A percentile compares a stretch with the other conserved stretches of the same genome.
Conservation (phyloP, 2,888 invertebrate species). For the Rhorus exstirpatorius region DNA sequence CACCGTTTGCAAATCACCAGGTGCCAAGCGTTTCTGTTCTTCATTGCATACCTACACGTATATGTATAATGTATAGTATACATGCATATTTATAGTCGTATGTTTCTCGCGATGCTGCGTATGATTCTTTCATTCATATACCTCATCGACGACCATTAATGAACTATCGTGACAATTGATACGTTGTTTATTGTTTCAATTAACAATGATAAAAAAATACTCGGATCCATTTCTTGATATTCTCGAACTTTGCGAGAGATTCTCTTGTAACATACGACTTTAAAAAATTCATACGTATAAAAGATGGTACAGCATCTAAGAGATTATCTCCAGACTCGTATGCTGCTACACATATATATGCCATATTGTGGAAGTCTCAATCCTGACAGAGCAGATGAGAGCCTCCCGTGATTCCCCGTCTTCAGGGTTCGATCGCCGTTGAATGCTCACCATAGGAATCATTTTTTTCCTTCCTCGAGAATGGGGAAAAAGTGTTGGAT, state of each 20-base stretch:
- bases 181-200: slow-evolving; percentile 21
- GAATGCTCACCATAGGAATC: slow-evolving; percentile 41
- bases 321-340: slow-evolving; percentile 23
- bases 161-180: slow-evolving; percentile 38
- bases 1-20: slow-evolving; percentile 46
- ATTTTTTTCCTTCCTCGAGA: slow-evolving; percentile 24
- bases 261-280: slow-evolving; percentile 2
- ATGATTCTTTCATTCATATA: too few species aligned
- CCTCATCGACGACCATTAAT: slow-evolving; percentile 34
- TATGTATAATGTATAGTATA: slow-evolving; percentile 24
- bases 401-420: slow-evolving; percentile 3
- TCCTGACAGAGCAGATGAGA: slow-evolving; percentile 38
- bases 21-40: slow-evolving; percentile 49
- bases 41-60: slow-evolving; percentile 6
- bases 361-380: slow-evolving; percentile 30
- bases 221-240: not conserved
- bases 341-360: slow-evolving; percentile 10
- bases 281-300: slow-evolving; percentile 8
- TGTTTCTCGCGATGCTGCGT: too few species aligned
- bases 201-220: slow-evolving; percentile 14
- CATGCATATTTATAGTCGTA: slow-evolving; percentile 7
- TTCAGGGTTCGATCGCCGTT: slow-evolving; percentile 31
- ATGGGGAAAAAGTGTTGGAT: slow-evolving; percentile 56
- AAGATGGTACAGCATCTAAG: slow-evolving; percentile 1
- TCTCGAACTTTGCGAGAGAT: not conserved